Conservation (phyloP, 1,140 invertebrate genomes). For the Palaemon carinicauda region DNA sequence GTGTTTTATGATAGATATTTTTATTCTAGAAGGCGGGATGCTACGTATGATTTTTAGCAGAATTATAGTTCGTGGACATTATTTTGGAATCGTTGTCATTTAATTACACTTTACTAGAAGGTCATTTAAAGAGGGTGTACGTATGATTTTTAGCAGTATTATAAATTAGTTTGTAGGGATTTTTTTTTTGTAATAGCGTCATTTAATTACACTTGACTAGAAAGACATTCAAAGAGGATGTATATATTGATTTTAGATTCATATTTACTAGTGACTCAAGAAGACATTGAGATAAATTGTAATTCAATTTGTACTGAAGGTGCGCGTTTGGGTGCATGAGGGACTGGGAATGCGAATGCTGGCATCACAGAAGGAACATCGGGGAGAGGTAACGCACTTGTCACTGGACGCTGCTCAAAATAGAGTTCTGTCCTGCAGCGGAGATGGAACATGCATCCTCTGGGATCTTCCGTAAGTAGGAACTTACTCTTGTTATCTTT, state of each 20-base stretch:
- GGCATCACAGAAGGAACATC: conserved; percentile 39
- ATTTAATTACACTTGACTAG: too few relatives aligned
- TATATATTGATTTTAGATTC: too few relatives aligned
- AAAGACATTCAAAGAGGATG: too few relatives aligned
- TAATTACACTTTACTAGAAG: too few relatives aligned
- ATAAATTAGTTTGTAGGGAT: too few relatives aligned
- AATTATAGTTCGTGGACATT: background rate
- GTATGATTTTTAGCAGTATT: too few relatives aligned
- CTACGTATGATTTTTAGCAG: background rate
- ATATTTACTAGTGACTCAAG: background rate
- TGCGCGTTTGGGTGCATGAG: conserved; percentile 10
- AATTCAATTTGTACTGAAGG: background rate
- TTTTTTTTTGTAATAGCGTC: too few relatives aligned
- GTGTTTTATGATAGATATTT: too few relatives aligned
- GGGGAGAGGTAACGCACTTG: conserved; percentile 41
- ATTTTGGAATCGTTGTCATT: too few relatives aligned
- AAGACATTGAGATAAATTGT: background rate
- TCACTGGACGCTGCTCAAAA: background rate
- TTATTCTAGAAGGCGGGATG: too few relatives aligned
- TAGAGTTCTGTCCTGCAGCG: conserved; percentile 44
- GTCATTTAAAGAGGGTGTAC: too few relatives aligned
- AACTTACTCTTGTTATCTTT: background rate
- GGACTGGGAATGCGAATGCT: background rate
- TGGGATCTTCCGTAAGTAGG: conserved; percentile 43
- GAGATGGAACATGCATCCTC: conserved; percentile 37